Base-by-base conservation (phyloP, 2,113 vertebrate genomes). In the Todiramphus chloris region DNA sequence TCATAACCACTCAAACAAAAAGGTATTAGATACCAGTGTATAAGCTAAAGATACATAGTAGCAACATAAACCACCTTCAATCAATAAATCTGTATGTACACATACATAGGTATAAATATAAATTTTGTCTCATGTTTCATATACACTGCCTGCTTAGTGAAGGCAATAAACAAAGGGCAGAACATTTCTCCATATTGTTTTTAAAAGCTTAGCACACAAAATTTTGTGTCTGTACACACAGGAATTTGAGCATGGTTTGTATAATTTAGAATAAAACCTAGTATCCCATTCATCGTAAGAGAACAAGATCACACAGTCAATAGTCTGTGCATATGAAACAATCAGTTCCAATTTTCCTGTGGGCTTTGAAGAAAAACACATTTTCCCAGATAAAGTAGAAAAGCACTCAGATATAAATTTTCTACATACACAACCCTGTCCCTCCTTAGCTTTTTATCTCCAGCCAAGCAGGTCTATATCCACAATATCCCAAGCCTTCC, bases 181-280 rank as follows among this genome's bases (percentile, higher is more conserved):
- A 74, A 6, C 5, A 50, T 31, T 92, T 72, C 1, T 9, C 13
- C 2, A 6, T 21, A 1, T 11, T 41, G 20, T 73, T 66, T 20
- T 70, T 33, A 6, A 44, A 75, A 82, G 14, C 25, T 79, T 68
- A 59, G 16, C 41, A 56, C 16, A 41, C 3, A 44, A 33, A 30
- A 58, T 24, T 69, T 67, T 64, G 11, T 27, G 4, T 18, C 20
- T 0, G 9, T 8, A 33, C 17, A 43, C 3, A 5, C 0, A 37
- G 11, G 19, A 87, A 75, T 64, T 31, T 53, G 27, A 82, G 21
- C 8, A 23, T 1, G 2, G 9, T 48, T 70, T 51, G 58, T 68
- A 58, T 51, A 60, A 60, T 21, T 46, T 20, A 60, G 33, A 81
- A 19, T 43, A 64, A 86, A 78, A 60, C 1, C 44, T 5, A 25